phyloP scores from a whole-genome alignment of 2,888 invertebrate genomes.

The Tethea ocularis region DNA sequence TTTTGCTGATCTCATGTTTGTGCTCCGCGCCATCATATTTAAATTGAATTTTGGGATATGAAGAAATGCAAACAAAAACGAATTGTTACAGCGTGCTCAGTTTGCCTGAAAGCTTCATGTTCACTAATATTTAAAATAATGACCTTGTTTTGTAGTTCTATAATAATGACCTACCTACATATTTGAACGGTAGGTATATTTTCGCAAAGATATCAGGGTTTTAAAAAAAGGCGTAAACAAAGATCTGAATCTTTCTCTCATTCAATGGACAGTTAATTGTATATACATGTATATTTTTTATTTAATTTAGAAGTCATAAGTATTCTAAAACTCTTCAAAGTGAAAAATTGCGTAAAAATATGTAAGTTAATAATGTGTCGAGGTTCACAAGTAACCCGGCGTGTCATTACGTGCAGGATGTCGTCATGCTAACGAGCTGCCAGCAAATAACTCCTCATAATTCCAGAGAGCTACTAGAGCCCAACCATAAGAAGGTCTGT shows the following conservation, averaged over 20 bases:
- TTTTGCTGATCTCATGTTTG: slow-evolving; percentile 81
- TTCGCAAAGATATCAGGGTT: too few species aligned
- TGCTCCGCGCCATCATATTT: slow-evolving; percentile 75
- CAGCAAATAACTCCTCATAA: slow-evolving; percentile 70
- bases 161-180: too few species aligned
- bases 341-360: slow-evolving; percentile 26
- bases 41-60: slow-evolving; percentile 77
- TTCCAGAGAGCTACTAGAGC: slow-evolving; percentile 28
- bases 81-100: slow-evolving; percentile 56
- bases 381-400: slow-evolving; percentile 49
- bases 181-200: too few species aligned
- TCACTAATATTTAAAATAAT: background rate
- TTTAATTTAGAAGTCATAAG: too few species aligned
- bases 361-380: slow-evolving; percentile 46
- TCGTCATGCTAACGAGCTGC: slow-evolving; percentile 66
- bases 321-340: background rate
- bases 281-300: too few species aligned
- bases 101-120: slow-evolving; percentile 35
- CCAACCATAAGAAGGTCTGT: slow-evolving; percentile 28
- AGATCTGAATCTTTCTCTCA: too few species aligned
- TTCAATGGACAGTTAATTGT: too few species aligned
- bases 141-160: too few species aligned
- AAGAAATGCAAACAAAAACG: slow-evolving; percentile 65
- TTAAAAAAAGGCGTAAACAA: too few species aligned
- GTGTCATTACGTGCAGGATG: slow-evolving; percentile 65